Evolutionary conservation across 2,888 invertebrate species (phyloP), one percentile per base, ranked within the genome.

Genomic region (Andrena bicolor): DNA sequence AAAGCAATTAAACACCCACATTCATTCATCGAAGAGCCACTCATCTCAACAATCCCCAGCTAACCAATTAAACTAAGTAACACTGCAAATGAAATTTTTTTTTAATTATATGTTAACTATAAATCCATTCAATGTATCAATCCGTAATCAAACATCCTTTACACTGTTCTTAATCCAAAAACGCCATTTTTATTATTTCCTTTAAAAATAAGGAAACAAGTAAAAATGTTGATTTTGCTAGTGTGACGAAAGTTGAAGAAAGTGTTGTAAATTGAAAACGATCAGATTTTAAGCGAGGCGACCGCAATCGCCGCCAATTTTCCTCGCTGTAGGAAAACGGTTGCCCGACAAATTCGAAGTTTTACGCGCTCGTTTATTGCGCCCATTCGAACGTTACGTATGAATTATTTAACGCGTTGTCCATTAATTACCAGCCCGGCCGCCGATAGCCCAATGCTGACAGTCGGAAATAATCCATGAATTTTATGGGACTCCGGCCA

Each of bases 381-480:
- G 32, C 13, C 32, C 68, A 56, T 48, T 71, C 73, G 82, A 82
- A 76, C 80, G 80, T 84, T 82, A 56, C 71, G 48, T 72, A 82
- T 76, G 85, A 80, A 85, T 85, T 84, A 85, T 85, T 80, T 76
- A 78, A 82, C 70, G 66, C 71, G 82, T 65, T 85, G 66, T 72
- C 82, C 79, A 85, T 82, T 82, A 85, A 85, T 85, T 84, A 82
- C 73, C 72, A 35, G 41, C 41, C 26, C 56, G 16, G 72, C 41
- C 28, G 28, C 48, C 74, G 83, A 83, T 84, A 75, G 73, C 80
- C 70, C 60, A 30, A 30, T 63, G 81, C 70, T 83, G 84, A 84
- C 84, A 80, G 73, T 61, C 61, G 70, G 53, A 77, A 71, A 81
- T 83, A 81, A 84, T 83, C 83, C 77, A 51, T 61, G 82, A 74